Evolutionary conservation across 2,113 vertebrate genomes (phyloP).

Genomic region (Thermophis baileyi): DNA sequence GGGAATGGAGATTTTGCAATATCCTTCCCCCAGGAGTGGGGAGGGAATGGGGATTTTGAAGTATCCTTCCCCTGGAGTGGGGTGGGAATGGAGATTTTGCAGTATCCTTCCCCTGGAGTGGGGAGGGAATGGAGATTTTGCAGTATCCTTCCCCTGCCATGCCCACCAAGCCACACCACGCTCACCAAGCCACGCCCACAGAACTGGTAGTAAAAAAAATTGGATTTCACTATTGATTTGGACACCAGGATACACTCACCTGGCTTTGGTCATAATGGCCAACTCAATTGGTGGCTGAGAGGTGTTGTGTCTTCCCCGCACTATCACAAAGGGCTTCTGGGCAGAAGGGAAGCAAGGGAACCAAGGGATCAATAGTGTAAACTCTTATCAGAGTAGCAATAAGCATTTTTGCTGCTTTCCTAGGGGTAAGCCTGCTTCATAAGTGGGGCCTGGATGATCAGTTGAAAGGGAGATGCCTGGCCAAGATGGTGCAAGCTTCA

Average conservation of each 20-base stretch:
- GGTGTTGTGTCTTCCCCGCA: conserved; percentile 11
- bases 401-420: conserved; percentile 51
- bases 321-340: not conserved
- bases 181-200: too few species aligned
- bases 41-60: too few species aligned
- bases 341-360: conserved; percentile 32
- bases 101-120: too few species aligned
- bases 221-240: too few species aligned
- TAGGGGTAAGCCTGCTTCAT: conserved; percentile 61
- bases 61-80: too few species aligned
- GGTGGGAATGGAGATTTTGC: too few species aligned
- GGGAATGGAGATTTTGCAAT: too few species aligned
- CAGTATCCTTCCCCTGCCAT: too few species aligned
- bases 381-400: conserved; percentile 52
- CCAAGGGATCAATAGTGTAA: conserved; percentile 55
- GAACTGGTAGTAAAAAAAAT: too few species aligned
- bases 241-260: not conserved
- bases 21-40: too few species aligned
- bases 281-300: rapidly evolving
- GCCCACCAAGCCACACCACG: too few species aligned
- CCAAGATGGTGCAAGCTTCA: conserved; percentile 60
- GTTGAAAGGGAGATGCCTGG: conserved; percentile 56
- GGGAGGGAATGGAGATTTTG: too few species aligned
- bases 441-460: conserved; percentile 58
- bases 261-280: not conserved